These are phyloP conservation scores for Polypterus senegalus DNA, from an alignment of 2,113 vertebrate species.

Conservation along the genomic window DNA sequence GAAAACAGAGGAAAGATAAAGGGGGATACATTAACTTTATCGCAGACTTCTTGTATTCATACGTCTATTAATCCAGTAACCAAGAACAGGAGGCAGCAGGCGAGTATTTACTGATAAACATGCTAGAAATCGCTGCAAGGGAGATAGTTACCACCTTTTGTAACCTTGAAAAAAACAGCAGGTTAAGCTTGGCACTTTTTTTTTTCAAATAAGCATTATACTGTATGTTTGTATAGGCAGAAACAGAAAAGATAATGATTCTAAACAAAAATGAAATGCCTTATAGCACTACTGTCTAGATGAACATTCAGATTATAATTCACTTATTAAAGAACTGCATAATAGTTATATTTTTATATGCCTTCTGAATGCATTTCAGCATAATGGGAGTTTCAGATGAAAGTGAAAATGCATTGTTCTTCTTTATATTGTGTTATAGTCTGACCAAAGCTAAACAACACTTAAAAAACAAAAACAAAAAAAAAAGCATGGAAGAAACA, in stretches of 20 bases:
- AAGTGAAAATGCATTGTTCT: too few relatives aligned
- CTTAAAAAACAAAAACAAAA: too few relatives aligned
- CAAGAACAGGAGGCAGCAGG: neutral
- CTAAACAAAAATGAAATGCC: neutral
- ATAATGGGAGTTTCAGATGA: too few relatives aligned
- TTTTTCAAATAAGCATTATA: slow-evolving; percentile 16
- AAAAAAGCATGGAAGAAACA: too few relatives aligned
- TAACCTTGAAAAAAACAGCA: slow-evolving; percentile 7
- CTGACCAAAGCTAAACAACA: too few relatives aligned
- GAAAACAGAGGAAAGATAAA: slow-evolving; percentile 18
- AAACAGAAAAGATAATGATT: neutral
- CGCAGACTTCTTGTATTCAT: slow-evolving; percentile 12
- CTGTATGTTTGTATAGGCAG: slow-evolving; percentile 9
- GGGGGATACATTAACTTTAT: slow-evolving; percentile 19
- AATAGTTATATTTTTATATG: too few relatives aligned
- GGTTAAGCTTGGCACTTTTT: slow-evolving; percentile 23
- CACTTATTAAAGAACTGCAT: too few relatives aligned
- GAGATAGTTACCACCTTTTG: slow-evolving; percentile 22
- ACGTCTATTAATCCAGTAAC: slow-evolving; percentile 20
- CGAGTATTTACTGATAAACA: slow-evolving; percentile 22
- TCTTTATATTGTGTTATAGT: too few relatives aligned
- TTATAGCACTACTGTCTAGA: slow-evolving; percentile 21
- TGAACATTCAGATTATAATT: neutral
- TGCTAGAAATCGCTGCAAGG: slow-evolving; percentile 9
- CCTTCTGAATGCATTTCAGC: too few relatives aligned